phyloP scores from a whole-genome alignment of 1,140 invertebrate species.

The Cydia strobilella region DNA sequence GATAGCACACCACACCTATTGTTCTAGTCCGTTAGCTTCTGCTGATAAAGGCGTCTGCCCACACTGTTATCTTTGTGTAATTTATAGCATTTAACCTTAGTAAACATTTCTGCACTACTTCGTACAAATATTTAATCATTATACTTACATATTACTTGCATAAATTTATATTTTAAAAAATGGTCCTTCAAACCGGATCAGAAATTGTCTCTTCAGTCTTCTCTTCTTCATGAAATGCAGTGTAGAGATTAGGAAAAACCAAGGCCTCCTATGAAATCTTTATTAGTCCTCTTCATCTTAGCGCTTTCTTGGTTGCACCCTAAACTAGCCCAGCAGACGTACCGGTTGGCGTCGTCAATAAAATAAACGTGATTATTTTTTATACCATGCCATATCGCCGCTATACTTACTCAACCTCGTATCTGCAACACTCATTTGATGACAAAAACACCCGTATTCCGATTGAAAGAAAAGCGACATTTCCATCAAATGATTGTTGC shows the following conservation, averaged over 20 bases:
- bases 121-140: constrained; percentile 5
- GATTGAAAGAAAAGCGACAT: too few relatives aligned
- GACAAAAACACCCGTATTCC: too few relatives aligned
- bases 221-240: too few relatives aligned
- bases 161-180: constrained; percentile 42
- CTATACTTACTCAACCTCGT: too few relatives aligned
- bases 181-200: constrained; percentile 12
- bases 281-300: too few relatives aligned
- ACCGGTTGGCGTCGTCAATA: too few relatives aligned
- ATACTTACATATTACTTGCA: constrained; percentile 42
- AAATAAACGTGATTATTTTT: too few relatives aligned
- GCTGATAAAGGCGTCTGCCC: constrained; percentile 11
- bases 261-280: neutral
- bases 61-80: neutral
- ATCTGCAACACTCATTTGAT: too few relatives aligned
- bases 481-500: too few relatives aligned
- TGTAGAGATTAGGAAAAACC: neutral
- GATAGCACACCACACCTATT: neutral
- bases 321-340: too few relatives aligned
- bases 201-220: neutral
- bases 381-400: too few relatives aligned
- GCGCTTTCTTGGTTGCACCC: too few relatives aligned
- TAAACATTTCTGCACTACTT: constrained; percentile 14
- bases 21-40: constrained; percentile 3
- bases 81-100: constrained; percentile 30